phyloP scores from a whole-genome alignment of 2,113 vertebrate species.

The Stigmatopora argus region DNA sequence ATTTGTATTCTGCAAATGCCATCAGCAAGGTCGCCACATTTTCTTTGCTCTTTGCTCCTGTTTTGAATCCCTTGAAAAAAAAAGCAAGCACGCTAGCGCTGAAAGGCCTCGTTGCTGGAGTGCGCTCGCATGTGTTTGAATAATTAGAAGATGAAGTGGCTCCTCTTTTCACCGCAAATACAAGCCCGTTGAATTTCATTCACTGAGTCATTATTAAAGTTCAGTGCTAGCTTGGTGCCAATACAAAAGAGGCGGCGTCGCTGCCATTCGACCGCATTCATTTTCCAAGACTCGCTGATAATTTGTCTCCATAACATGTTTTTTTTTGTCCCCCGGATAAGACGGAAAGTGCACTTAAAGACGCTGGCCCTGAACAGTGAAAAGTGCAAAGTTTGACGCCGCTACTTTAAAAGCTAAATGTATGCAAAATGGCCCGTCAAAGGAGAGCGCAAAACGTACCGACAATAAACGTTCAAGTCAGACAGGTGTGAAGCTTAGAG shows the following conservation, averaged over 20 bases:
- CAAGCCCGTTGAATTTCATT: conserved; percentile 1
- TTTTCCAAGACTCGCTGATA: neutral
- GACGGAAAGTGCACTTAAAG: neutral
- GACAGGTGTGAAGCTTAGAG: too few relatives aligned
- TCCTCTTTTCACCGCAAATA: conserved; percentile 6
- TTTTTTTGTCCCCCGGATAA: neutral
- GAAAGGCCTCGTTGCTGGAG: neutral
- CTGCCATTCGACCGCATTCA: neutral
- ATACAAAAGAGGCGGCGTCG: neutral
- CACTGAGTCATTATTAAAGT: conserved; percentile 7
- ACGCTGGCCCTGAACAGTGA: neutral
- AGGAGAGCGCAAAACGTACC: neutral
- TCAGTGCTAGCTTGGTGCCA: neutral
- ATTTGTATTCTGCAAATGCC: neutral
- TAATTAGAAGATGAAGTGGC: conserved; percentile 14
- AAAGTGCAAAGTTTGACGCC: neutral
- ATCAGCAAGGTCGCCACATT: neutral
- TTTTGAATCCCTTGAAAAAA: neutral
- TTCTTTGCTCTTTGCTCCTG: neutral
- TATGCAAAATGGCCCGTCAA: neutral
- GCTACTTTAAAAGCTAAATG: neutral
- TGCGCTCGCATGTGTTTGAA: neutral
- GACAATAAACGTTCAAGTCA: too few relatives aligned
- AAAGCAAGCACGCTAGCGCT: neutral
- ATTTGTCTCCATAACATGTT: neutral